Conservation (phyloP, 1,140 invertebrate genomes). For the Drosophila elegans region DNA sequence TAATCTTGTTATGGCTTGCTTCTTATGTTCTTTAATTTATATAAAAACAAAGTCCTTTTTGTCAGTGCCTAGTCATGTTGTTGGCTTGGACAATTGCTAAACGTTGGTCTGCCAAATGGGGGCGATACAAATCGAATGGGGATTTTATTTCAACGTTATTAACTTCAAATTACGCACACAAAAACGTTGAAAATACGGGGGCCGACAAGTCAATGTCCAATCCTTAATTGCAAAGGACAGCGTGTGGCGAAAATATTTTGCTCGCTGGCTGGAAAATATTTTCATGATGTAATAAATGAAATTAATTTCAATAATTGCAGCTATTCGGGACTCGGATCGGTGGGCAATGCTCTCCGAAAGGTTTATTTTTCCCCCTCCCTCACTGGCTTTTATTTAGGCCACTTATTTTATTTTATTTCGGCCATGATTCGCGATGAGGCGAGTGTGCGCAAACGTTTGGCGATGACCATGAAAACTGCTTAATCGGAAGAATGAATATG, state of each 20-base stretch:
- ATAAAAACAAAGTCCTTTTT: not conserved
- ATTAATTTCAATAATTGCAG: slow-evolving; percentile 81
- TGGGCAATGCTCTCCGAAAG: slow-evolving; percentile 22
- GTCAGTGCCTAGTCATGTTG: slow-evolving; percentile 18
- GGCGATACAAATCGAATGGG: slow-evolving; percentile 57
- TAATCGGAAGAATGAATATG: slow-evolving; percentile 82
- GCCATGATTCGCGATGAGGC: slow-evolving; percentile 41
- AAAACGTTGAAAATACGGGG: not conserved
- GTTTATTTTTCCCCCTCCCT: slow-evolving; percentile 2
- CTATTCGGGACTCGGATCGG: slow-evolving; percentile 50
- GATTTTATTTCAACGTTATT: slow-evolving; percentile 69
- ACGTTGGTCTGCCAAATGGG: slow-evolving; percentile 38
- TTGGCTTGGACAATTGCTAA: slow-evolving; percentile 28
- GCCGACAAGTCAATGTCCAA: slow-evolving; percentile 41
- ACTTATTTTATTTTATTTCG: slow-evolving; percentile 76
- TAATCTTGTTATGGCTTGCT: no score
- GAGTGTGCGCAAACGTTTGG: slow-evolving; percentile 63
- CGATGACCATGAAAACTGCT: slow-evolving; percentile 82
- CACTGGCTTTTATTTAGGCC: slow-evolving; percentile 69
- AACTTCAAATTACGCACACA: slow-evolving; percentile 70
- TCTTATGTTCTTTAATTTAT: no score
- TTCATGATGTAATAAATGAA: slow-evolving; percentile 82
- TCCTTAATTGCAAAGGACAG: slow-evolving; percentile 72
- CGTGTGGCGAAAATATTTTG: slow-evolving; percentile 66
- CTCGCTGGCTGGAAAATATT: slow-evolving; percentile 49